Evolutionary conservation across 1,140 invertebrate species (phyloP), one percentile per base, ranked within the genome.

Genomic region (Episyrphus balteatus): DNA sequence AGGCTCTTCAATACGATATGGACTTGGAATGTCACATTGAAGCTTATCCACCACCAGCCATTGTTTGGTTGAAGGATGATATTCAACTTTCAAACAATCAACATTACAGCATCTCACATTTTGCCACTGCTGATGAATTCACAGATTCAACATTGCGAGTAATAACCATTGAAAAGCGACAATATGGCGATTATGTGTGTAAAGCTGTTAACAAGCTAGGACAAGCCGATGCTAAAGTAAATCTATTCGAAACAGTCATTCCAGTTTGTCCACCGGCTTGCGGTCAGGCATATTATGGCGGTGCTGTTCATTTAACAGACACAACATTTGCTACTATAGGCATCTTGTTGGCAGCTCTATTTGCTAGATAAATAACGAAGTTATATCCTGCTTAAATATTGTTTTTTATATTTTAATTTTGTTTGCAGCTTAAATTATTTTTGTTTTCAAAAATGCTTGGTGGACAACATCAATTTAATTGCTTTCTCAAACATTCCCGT

Each of bases 211-310:
- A 94, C 64, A 91, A 90, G 59, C 72, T 94, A 3, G 91, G 90
- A n/a, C 74, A 75, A 31, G 78, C 77, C 38, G 80, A 88, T 62
- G 84, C 82, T 0, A 72, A 73, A 39, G 85, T 93, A 1, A 81
- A 90, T 62, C 70, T 94, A 12, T 89, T 88, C 61, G 88, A 92
- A 77, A 86, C 87, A 42, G 82, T 89, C 62, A 89, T 91, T 50
- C 88, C 89, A 49, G 84, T 93, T 57, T 94, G 90, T 67, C 90
- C 89, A 55, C 90, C 90, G 54, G 90, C 90, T 59, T 94, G 90
- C 74, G 86, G 83, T 34, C 81, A 84, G 70, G 75, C 78, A 43
- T 73, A 76, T 44, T 82, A 78, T 61, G 78, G 73, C 52, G 71
- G 73, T 44, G 79, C 78, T 40, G 71, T 58, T 50, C 53, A 57